Base-by-base conservation (phyloP, 2,113 vertebrate genomes). In the Calypte anna region DNA sequence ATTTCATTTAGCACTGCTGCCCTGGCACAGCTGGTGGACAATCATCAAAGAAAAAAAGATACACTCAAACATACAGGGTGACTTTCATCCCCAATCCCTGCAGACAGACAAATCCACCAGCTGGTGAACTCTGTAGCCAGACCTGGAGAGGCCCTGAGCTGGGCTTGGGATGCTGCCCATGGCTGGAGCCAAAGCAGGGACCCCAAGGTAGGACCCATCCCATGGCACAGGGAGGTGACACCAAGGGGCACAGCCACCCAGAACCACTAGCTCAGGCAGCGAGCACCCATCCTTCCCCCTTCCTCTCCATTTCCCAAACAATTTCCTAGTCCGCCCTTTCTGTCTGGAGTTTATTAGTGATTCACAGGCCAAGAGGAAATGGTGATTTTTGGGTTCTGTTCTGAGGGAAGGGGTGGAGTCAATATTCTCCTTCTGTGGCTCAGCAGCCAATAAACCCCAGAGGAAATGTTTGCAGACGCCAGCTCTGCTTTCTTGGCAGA, bases 291-390 rank as follows among this genome's bases (percentile, higher is more conserved):
- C 76, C 89, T 85, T 85, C 91, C 93, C 80, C 81, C 84, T 90
- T 93, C 92, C 82, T 91, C 88, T 83, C 96, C 92, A 46, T 90
- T 97, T 97, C 96, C 97, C 94, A 92, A 96, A 96, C 96, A 91
- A 97, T 97, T 96, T 97, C 96, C 97, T 96, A 91, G 96, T 93
- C 96, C 55, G 95, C 36, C 62, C 30, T 82, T 92, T 82, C 92
- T 91, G 96, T 97, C 96, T 97, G 97, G 96, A 96, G 86, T 82
- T 86, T 95, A 97, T 98, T 97, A 97, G 96, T 75, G 88, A 96
- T 96, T 94, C 96, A 83, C 93, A 95, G 94, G 89, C 92, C 93
- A 9, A 87, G 92, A 97, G 97, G 97, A 97, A 97, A 97, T 43
- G 92, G 92, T 69, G 96, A 84, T 51, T 88, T 93, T 62, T 73